Base-by-base conservation (phyloP, 1,140 invertebrate species). In the Chironomus striatipennis region DNA sequence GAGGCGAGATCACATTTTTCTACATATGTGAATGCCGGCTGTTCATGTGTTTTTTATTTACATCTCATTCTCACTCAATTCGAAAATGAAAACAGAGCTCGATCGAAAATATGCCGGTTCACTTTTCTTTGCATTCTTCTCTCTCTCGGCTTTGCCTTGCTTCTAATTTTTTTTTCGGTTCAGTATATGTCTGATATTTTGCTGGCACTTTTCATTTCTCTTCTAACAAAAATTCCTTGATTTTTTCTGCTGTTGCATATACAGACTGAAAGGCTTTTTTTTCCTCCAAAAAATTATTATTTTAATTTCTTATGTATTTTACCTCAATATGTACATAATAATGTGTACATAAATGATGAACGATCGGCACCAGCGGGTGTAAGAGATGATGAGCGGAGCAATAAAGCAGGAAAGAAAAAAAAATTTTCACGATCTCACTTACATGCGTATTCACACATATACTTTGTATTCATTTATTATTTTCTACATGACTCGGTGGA, bases 351-450 rank as follows among this genome's bases (percentile, higher is more conserved):
- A 57, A 10, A 47, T 57, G 47, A 57, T 57, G 47, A 57, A 57
- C 12, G 47, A 57, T 57, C 47, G 47, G 12, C 47, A 57, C 47
- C 47, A 12, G 47, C 47, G 47, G 47, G 47, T 57, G 47, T 7
- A 57, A 15, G 47, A 57, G 47, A 57, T 57, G 47, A 57, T 57
- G n/a, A 57, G 12, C 47, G 47, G n/a, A 57, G 47, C 47, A 57
- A 57, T 57, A 57, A 57, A 57, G n/a, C 12, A 57, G 47, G 47
- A 15, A 57, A 57, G 15, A 12, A n/a, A 57, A 57, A 57, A n/a
- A n/a, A 57, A 57, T 57, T 57, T 57, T 57, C n/a, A n/a, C 47
- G 24, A 57, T 57, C 47, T 57, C 47, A 57, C 47, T 57, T 57
- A 57, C 47, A 57, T 34, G 24, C 8, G n/a, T 12, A 9, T 57